Conservation (phyloP, 2,113 vertebrate genomes). For the Sylvia atricapilla region DNA sequence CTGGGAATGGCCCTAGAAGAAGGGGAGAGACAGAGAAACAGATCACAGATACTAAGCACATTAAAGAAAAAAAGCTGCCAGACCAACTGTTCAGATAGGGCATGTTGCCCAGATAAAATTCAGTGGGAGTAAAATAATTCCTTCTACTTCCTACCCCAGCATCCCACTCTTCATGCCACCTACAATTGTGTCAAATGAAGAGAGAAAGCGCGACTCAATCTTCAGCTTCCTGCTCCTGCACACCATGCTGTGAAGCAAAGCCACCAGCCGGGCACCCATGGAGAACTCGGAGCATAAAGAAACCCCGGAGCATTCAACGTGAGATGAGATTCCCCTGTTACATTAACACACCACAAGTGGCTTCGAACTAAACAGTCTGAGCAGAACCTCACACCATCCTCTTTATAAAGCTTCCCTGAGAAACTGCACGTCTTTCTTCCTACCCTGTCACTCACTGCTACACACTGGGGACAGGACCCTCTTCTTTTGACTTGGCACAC, state of each 20-base stretch:
- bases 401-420: neutral
- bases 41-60: neutral
- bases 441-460: neutral
- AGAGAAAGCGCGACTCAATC: constrained; percentile 1
- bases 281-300: neutral
- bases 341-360: constrained; percentile 4
- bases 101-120: constrained; percentile 23
- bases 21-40: neutral
- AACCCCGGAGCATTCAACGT: neutral
- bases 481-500: neutral
- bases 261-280: neutral
- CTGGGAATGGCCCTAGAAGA: neutral
- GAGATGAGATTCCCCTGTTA: neutral
- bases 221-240: neutral
- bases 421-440: neutral
- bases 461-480: rapidly evolving
- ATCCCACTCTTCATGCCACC: neutral
- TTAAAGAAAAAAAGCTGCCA: neutral
- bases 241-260: neutral
- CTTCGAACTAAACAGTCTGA: neutral
- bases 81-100: constrained; percentile 46
- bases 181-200: neutral
- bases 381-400: neutral
- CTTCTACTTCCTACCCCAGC: constrained; percentile 17
- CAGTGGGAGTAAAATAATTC: constrained; percentile 32